Percentiles rank a stretch among this genome's conserved stretches.
Evolutionary conservation across 1,140 invertebrate species (phyloP).

Genomic region (Acromyrmex heyeri): DNA sequence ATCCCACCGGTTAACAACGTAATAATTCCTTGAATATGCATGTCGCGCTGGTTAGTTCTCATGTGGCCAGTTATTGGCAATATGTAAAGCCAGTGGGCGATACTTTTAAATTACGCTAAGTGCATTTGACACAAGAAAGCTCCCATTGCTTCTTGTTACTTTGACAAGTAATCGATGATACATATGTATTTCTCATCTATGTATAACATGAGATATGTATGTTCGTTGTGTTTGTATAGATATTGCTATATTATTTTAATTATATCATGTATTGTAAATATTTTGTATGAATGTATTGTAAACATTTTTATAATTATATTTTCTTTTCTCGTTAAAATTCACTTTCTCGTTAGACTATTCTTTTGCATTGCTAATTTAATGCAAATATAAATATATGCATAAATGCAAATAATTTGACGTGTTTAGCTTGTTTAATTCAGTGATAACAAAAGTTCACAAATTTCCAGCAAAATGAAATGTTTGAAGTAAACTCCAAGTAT

Average conservation of each 20-base stretch:
- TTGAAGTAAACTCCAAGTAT: neutral
- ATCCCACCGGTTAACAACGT: conserved; percentile 41
- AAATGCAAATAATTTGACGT: neutral
- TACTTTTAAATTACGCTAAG: conserved; percentile 44
- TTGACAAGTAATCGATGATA: neutral
- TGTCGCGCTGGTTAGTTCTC: conserved; percentile 20
- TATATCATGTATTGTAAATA: neutral
- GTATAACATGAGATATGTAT: neutral
- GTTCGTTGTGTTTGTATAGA: neutral
- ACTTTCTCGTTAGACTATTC: neutral
- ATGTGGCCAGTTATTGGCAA: conserved; percentile 24
- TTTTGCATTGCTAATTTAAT: neutral
- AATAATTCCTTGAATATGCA: conserved; percentile 49
- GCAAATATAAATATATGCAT: neutral
- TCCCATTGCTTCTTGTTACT: conserved; percentile 1
- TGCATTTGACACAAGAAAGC: neutral
- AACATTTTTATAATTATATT: neutral
- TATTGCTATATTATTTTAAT: neutral
- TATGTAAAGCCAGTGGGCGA: neutral
- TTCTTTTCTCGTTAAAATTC: neutral
- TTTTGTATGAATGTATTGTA: neutral
- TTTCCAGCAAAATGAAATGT: neutral
- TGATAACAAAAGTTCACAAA: neutral
- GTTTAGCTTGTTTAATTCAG: neutral
- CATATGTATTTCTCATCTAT: neutral